phyloP scores from a whole-genome alignment of 2,797 vertebrate genomes.

The Crossoptilon crossoptilon region DNA sequence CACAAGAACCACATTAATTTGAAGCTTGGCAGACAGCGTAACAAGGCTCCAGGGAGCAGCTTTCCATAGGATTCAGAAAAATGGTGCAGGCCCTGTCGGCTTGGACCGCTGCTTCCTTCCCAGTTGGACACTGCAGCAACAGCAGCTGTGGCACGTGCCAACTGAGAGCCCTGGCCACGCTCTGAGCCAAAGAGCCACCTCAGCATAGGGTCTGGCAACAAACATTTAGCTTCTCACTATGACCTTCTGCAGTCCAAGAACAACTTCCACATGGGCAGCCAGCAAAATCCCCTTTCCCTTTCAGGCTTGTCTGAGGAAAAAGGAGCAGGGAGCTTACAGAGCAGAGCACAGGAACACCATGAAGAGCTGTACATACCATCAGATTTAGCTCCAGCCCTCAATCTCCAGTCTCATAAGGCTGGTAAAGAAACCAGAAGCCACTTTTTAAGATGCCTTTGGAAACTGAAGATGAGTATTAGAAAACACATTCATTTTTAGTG shows the following conservation, averaged over 20 bases:
- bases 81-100: background rate
- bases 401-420: rapidly evolving
- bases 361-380: background rate
- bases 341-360: background rate
- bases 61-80: slow-evolving; percentile 40
- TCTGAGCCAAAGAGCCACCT: background rate
- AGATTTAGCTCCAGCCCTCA: background rate
- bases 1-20: slow-evolving; percentile 70
- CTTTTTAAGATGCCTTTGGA: background rate
- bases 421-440: background rate
- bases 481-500: background rate
- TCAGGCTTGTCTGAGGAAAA: background rate
- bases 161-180: background rate
- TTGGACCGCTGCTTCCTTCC: background rate
- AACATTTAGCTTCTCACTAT: background rate
- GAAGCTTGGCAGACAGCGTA: slow-evolving; percentile 48
- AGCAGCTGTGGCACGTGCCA: background rate
- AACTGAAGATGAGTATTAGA: background rate
- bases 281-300: background rate
- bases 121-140: background rate
- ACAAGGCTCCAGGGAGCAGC: slow-evolving; percentile 31
- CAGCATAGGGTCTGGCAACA: rapidly evolving
- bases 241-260: background rate
- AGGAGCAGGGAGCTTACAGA: background rate
- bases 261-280: background rate